A percentile compares a stretch with the other conserved stretches of the same genome.
Conservation (phyloP, 2,797 vertebrate species). For the Phyllotis vaccarum region DNA sequence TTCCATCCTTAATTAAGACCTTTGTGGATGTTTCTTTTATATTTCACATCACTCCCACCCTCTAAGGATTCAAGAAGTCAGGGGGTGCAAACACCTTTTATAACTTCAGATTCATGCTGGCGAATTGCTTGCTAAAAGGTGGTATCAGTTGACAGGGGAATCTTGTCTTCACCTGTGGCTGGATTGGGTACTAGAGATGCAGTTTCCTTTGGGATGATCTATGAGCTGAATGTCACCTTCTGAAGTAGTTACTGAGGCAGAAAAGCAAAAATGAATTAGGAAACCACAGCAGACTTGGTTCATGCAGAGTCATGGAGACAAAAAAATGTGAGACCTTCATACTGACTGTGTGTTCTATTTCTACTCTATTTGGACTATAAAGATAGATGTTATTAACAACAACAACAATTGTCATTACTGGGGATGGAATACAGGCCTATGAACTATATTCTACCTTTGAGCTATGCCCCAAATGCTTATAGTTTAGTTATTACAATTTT, state of each 20-base stretch:
- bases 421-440: not conserved
- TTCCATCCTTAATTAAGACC: conserved; percentile 60
- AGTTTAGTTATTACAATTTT: not conserved
- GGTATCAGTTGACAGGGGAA: conserved; percentile 17
- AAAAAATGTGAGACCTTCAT: not conserved
- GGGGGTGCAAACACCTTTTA: conserved; percentile 31
- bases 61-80: conserved; percentile 56
- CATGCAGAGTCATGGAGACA: conserved; percentile 13
- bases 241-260: not conserved
- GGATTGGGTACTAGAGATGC: not conserved
- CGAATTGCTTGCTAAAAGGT: conserved; percentile 38
- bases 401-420: too few relatives aligned
- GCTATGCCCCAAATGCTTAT: not conserved
- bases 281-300: conserved; percentile 32
- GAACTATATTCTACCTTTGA: not conserved
- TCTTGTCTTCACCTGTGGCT: not conserved
- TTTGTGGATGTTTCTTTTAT: conserved; percentile 25
- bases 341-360: not conserved
- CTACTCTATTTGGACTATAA: conserved; percentile 32
- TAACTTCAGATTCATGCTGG: not conserved
- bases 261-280: conserved; percentile 51
- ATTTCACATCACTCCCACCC: not conserved
- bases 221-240: not conserved
- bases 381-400: not conserved
- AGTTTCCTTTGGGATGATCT: conserved; percentile 50